These are phyloP conservation scores for Seira musarum DNA, from an alignment of 2,888 invertebrate species.

Conservation along the genomic window DNA sequence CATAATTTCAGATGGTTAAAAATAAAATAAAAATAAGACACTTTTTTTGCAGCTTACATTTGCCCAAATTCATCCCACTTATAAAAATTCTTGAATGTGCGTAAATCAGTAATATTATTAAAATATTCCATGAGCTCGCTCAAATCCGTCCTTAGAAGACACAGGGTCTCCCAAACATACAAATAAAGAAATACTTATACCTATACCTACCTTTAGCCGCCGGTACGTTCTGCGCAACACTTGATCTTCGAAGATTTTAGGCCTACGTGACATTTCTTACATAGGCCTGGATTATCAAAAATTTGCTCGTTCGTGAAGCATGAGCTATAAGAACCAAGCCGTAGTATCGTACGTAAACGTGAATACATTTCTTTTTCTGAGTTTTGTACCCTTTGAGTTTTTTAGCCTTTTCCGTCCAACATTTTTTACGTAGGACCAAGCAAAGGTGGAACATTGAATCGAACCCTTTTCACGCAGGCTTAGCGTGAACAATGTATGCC, in stretches of 20 bases:
- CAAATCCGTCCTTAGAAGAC: constrained; percentile 27
- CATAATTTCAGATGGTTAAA: neutral
- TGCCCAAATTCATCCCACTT: no score
- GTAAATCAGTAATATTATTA: neutral
- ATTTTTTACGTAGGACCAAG: constrained; percentile 23
- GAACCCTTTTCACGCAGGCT: constrained; percentile 30
- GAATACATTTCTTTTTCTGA: constrained; percentile 1
- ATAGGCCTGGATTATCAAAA: constrained; percentile 40
- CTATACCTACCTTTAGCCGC: neutral
- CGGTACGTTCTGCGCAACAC: no score
- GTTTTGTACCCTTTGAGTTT: constrained; percentile 23
- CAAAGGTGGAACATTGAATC: neutral
- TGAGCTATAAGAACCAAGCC: neutral
- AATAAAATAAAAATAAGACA: neutral
- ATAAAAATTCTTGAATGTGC: neutral
- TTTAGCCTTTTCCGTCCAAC: constrained; percentile 6
- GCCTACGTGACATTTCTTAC: constrained; percentile 49
- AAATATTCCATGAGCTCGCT: neutral
- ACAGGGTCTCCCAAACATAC: constrained; percentile 8
- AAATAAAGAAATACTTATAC: neutral
- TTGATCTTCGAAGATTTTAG: no score
- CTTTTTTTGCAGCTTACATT: no score
- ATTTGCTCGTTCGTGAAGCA: constrained; percentile 32
- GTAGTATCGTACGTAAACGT: neutral
- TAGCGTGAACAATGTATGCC: constrained; percentile 23